Percentiles rank a stretch among this genome's conserved stretches.
Evolutionary conservation across 2,797 vertebrate genomes (phyloP).

Genomic region (Trachurus trachurus): DNA sequence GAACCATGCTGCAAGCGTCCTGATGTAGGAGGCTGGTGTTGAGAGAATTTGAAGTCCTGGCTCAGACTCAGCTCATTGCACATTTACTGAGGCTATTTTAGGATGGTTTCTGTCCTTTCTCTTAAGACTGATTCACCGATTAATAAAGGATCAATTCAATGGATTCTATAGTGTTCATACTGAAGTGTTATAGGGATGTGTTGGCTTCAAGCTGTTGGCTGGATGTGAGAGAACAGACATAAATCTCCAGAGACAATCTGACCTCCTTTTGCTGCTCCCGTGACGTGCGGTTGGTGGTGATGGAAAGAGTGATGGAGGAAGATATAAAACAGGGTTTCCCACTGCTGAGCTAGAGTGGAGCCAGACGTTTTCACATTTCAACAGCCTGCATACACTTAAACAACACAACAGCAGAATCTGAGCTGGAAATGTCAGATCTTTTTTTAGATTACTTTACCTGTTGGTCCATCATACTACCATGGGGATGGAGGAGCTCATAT

Average conservation of each 20-base stretch:
- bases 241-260: constrained; percentile 55
- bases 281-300: constrained; percentile 13
- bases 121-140: constrained; percentile 2
- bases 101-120: neutral
- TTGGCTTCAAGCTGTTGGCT: constrained; percentile 35
- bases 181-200: constrained; percentile 15
- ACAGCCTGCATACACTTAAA: neutral
- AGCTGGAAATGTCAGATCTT: neutral
- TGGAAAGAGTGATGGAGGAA: constrained; percentile 23
- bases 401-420: neutral
- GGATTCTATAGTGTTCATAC: neutral
- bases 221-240: constrained; percentile 37
- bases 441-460: too few relatives aligned
- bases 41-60: constrained; percentile 1
- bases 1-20: constrained; percentile 1
- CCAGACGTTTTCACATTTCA: constrained; percentile 6
- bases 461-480: too few relatives aligned
- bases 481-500: too few relatives aligned
- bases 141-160: neutral
- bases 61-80: neutral
- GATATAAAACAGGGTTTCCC: constrained; percentile 20
- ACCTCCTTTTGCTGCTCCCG: constrained; percentile 63
- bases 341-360: neutral
- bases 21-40: constrained; percentile 10
- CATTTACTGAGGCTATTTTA: constrained; percentile 8